Evolutionary conservation across 2,113 vertebrate species (phyloP).

Genomic region (Notarius quadriscutis): DNA sequence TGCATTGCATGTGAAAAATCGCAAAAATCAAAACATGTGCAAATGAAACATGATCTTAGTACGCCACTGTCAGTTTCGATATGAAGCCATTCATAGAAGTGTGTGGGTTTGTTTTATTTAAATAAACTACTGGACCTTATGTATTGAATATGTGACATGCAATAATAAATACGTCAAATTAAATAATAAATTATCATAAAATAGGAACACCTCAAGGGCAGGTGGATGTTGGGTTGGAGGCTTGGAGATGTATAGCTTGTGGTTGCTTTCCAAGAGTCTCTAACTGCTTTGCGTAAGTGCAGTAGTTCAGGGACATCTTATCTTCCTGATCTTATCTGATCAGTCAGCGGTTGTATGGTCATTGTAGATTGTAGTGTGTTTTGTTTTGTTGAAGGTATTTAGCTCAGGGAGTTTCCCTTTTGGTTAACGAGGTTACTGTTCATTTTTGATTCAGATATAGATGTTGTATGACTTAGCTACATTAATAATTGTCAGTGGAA

Average conservation of each 20-base stretch:
- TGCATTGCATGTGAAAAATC: neutral
- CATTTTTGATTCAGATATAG: neutral
- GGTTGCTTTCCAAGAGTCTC: neutral
- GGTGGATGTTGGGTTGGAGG: neutral
- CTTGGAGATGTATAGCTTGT: neutral
- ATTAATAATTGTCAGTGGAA: neutral
- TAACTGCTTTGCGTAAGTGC: neutral
- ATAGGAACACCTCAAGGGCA: neutral
- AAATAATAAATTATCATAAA: neutral
- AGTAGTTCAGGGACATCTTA: neutral
- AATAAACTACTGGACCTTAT: neutral
- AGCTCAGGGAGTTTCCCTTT: neutral
- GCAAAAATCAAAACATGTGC: neutral
- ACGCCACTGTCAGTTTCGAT: neutral
- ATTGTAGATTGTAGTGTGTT: neutral
- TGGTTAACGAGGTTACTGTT: neutral
- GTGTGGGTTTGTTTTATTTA: neutral
- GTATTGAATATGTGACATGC: neutral
- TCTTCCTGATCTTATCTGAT: neutral
- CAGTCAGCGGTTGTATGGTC: neutral
- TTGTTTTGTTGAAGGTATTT: neutral
- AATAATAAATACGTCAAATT: neutral
- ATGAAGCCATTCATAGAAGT: neutral
- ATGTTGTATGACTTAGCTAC: no score
- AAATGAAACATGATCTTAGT: neutral